Evolutionary conservation across 2,888 invertebrate genomes (phyloP).

Genomic region (Mayetiola destructor): DNA sequence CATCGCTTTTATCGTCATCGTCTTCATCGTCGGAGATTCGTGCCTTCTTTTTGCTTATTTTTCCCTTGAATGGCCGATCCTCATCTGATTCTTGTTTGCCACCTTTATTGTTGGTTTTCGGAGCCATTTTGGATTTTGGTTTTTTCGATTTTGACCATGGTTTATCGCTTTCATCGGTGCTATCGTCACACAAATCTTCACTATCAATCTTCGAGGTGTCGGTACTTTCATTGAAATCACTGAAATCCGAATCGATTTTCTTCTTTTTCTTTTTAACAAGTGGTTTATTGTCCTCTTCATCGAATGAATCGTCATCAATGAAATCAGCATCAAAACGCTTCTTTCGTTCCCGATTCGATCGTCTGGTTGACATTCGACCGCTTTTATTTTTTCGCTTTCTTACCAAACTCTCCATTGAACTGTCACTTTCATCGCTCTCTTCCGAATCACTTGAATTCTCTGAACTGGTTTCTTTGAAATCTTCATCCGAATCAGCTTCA

Average conservation of each 20-base stretch:
- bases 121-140: slow-evolving; percentile 8
- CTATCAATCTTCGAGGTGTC: slow-evolving; percentile 33
- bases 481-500: slow-evolving; percentile 70
- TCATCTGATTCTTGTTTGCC: slow-evolving; percentile 27
- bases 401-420: slow-evolving; percentile 32
- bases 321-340: slow-evolving; percentile 28
- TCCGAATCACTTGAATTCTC: slow-evolving; percentile 43
- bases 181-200: slow-evolving; percentile 34
- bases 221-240: slow-evolving; percentile 45
- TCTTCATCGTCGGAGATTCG: slow-evolving; percentile 58
- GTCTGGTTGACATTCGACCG: slow-evolving; percentile 29
- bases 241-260: slow-evolving; percentile 39
- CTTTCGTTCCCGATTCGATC: slow-evolving; percentile 35
- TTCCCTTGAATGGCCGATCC: slow-evolving; percentile 34
- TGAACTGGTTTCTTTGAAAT: slow-evolving; percentile 73
- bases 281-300: slow-evolving; percentile 33
- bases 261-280: slow-evolving; percentile 37
- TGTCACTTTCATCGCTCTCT: slow-evolving; percentile 40
- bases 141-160: slow-evolving; percentile 31
- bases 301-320: slow-evolving; percentile 41
- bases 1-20: slow-evolving; percentile 37
- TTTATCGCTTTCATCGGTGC: slow-evolving; percentile 31
- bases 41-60: slow-evolving; percentile 46
- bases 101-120: no score
- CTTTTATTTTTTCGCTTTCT: no score